phyloP scores from a whole-genome alignment of 2,113 vertebrate species.

The Cavia aperea region DNA sequence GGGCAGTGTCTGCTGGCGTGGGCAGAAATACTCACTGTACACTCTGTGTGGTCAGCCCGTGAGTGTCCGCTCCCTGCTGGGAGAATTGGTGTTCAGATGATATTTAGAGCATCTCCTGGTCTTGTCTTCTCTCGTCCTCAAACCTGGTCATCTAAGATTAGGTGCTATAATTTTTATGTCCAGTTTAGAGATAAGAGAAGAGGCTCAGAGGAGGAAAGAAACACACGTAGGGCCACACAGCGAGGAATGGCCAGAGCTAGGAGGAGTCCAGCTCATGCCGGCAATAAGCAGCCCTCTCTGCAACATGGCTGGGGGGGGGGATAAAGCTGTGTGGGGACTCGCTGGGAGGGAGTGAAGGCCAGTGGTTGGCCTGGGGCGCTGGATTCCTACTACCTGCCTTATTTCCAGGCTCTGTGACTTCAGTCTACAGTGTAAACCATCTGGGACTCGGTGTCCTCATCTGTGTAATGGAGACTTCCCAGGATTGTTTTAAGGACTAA shows the following conservation, averaged over 20 bases:
- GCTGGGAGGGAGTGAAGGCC: background rate
- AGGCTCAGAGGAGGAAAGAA: background rate
- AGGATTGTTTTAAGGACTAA: no score
- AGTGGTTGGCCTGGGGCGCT: background rate
- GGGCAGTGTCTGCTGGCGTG: background rate
- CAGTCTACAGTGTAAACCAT: background rate
- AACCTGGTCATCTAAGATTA: background rate
- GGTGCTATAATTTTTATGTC: background rate
- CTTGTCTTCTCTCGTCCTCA: background rate
- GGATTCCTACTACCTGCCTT: background rate
- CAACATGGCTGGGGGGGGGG: rapidly evolving
- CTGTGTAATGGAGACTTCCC: background rate
- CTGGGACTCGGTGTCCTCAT: background rate
- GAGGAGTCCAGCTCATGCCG: rapidly evolving
- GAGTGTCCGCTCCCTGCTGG: no score
- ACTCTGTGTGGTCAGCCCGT: background rate
- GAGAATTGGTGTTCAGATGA: background rate
- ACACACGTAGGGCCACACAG: background rate
- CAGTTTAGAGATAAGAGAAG: background rate
- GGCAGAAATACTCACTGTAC: background rate
- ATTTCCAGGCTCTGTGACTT: background rate
- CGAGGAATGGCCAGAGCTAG: background rate
- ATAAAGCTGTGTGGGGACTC: rapidly evolving
- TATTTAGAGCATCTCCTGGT: background rate
- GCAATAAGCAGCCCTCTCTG: background rate